Conservation (phyloP, 2,797 vertebrate species). For the Scolopax rusticola region DNA sequence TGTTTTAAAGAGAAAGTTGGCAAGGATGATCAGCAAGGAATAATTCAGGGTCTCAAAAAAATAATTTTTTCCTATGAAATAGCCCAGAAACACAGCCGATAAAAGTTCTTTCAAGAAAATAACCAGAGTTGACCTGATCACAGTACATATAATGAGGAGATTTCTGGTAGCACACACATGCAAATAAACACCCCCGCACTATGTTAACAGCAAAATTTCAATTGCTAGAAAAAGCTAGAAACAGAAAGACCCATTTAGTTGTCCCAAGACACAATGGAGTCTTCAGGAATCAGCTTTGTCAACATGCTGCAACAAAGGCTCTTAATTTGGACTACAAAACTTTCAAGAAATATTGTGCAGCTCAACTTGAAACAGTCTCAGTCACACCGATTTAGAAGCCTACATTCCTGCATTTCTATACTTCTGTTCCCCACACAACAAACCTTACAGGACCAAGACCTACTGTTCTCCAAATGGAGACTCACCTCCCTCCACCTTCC, state of each 20-base stretch:
- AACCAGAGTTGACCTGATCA: not conserved
- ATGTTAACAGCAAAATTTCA: not conserved
- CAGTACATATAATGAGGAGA: not conserved
- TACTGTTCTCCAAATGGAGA: not conserved
- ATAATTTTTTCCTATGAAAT: not conserved
- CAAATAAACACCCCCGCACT: not conserved
- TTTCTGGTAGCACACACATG: not conserved
- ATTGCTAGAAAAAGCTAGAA: not conserved
- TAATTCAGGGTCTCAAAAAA: not conserved
- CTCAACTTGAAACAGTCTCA: not conserved
- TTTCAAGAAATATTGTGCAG: not conserved
- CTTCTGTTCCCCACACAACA: not conserved
- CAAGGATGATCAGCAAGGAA: not conserved
- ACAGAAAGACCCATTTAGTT: not conserved
- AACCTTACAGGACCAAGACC: not conserved
- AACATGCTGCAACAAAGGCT: not conserved
- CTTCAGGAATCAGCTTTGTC: not conserved
- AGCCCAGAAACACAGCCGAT: not conserved
- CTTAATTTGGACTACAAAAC: not conserved
- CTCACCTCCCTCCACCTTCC: not conserved
- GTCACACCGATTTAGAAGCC: not conserved
- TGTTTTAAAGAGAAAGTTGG: not conserved
- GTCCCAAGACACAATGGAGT: not conserved
- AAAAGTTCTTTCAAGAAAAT: not conserved
- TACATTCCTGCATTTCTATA: not conserved